These are phyloP conservation scores for Oxycera nigricornis DNA, from an alignment of 2,888 invertebrate genomes.

Conservation along the genomic window DNA sequence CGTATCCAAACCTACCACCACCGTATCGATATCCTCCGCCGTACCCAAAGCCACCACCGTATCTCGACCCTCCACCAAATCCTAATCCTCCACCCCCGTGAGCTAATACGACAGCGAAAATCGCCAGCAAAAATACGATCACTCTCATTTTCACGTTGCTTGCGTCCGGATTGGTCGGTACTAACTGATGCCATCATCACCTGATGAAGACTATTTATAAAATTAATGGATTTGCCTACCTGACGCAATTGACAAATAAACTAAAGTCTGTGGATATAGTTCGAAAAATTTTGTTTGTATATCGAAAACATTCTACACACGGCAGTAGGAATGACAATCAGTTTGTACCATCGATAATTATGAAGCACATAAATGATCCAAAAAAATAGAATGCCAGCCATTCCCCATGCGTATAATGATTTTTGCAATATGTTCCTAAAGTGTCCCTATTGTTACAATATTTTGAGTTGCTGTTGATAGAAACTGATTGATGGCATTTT, in stretches of 20 bases:
- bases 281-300: not conserved
- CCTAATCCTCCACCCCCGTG: slow-evolving; percentile 7
- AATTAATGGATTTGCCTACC: slow-evolving; percentile 11
- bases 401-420: no score
- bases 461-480: no score
- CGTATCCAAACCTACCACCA: not conserved
- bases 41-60: no score
- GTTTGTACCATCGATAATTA: not conserved
- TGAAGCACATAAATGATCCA: slow-evolving; percentile 48
- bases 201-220: slow-evolving; percentile 13
- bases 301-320: not conserved
- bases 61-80: not conserved
- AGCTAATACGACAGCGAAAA: not conserved
- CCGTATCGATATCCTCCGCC: no score
- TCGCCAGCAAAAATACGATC: slow-evolving; percentile 1
- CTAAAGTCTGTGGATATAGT: not conserved
- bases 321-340: not conserved
- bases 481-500: no score
- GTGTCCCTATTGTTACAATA: no score
- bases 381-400: slow-evolving; percentile 46
- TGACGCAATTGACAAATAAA: slow-evolving; percentile 13
- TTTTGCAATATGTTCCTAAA: no score
- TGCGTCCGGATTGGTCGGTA: not conserved
- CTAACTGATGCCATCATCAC: not conserved
- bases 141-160: not conserved